Evolutionary conservation across 2,113 vertebrate genomes (phyloP).

Genomic region (Coptodon rendalli): DNA sequence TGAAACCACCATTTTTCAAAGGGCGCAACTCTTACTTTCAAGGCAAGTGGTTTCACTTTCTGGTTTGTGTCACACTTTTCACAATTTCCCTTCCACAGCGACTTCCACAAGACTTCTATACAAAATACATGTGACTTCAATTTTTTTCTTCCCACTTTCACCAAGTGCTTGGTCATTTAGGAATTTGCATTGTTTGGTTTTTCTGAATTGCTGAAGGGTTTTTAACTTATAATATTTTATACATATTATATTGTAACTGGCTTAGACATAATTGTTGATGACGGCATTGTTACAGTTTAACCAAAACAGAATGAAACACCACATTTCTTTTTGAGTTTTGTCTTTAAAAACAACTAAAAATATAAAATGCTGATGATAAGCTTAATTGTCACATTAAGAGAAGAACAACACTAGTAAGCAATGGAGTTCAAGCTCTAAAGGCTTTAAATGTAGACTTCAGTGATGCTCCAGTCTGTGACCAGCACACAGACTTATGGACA

Average conservation of each 20-base stretch:
- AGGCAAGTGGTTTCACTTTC: neutral
- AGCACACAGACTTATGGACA: neutral
- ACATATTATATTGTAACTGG: neutral
- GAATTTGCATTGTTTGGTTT: neutral
- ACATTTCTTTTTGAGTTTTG: neutral
- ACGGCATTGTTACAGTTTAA: neutral
- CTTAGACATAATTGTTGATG: neutral
- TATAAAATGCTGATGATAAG: neutral
- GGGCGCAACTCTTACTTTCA: fast-evolving
- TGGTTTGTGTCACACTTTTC: neutral
- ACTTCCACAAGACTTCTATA: neutral
- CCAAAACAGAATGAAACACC: neutral
- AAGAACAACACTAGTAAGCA: neutral
- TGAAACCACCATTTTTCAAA: neutral
- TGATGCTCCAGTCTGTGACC: neutral
- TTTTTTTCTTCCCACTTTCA: neutral
- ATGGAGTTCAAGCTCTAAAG: neutral
- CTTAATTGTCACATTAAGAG: neutral
- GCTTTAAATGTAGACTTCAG: neutral
- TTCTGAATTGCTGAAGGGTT: neutral
- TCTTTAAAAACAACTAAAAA: neutral
- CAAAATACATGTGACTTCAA: fast-evolving
- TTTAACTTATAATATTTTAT: neutral
- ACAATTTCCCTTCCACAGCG: fast-evolving
- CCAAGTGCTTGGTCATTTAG: neutral